A percentile compares a stretch with the other conserved stretches of the same genome.
Conservation (phyloP, 2,888 invertebrate species). For the Argyra leucocephala region DNA sequence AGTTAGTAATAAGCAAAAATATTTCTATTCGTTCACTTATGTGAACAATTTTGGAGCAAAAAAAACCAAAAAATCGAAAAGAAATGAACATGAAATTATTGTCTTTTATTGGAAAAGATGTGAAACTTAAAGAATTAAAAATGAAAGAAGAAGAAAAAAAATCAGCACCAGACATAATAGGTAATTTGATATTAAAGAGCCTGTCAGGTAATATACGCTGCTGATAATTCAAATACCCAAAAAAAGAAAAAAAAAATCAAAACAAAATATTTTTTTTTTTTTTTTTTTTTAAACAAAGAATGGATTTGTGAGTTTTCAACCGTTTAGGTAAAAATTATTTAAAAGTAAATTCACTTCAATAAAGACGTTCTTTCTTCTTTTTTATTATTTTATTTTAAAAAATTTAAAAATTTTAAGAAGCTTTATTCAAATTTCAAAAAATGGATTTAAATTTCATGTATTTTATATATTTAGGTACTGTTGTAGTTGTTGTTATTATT, state of each 20-base stretch:
- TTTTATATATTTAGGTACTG: too few relatives aligned
- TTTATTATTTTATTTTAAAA: neutral
- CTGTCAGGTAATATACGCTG: neutral
- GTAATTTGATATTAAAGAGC: slow-evolving; percentile 3
- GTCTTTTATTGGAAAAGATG: neutral
- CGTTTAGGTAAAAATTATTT: neutral
- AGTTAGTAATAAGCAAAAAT: too few relatives aligned
- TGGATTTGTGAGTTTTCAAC: neutral
- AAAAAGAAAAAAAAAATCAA: neutral
- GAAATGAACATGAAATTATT: neutral
- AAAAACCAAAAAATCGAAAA: too few relatives aligned
- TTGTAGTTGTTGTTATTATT: too few relatives aligned
- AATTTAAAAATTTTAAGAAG: neutral
- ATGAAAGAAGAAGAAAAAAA: neutral
- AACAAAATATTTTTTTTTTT: neutral
- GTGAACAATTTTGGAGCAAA: too few relatives aligned
- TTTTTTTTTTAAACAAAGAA: too few relatives aligned
- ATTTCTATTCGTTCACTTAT: too few relatives aligned
- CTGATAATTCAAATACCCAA: neutral
- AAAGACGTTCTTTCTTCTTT: neutral
- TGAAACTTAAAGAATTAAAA: neutral
- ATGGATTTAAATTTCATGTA: neutral
- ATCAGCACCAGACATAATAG: neutral
- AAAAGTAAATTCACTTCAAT: neutral
- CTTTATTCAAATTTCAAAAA: slow-evolving; percentile 6